Evolutionary conservation across 2,113 vertebrate species (phyloP).

Genomic region (Podiceps cristatus): DNA sequence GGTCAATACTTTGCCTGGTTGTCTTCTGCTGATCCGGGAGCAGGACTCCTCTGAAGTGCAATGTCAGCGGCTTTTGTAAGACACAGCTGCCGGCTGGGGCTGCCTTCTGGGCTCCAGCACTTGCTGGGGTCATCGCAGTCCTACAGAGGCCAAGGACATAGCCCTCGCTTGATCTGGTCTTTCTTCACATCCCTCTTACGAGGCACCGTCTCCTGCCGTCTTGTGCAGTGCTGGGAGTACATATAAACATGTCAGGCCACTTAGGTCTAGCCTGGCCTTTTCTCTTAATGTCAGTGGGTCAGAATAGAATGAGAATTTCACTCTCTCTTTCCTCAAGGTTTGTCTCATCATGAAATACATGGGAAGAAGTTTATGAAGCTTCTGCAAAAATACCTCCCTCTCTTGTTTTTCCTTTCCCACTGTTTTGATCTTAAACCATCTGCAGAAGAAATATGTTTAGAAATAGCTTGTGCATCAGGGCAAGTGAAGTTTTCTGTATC

Average conservation of each 20-base stretch:
- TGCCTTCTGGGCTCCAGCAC: neutral
- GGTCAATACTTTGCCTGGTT: accelerated
- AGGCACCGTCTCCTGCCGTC: neutral
- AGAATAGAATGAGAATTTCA: neutral
- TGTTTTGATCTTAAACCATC: slow-evolving; percentile 8
- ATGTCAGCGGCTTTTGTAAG: neutral
- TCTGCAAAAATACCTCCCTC: neutral
- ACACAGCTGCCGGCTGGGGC: neutral
- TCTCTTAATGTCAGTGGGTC: accelerated
- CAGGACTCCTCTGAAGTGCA: neutral
- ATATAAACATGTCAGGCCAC: neutral
- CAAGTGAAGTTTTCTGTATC: slow-evolving; percentile 14
- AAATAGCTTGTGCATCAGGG: neutral
- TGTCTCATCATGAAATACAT: neutral
- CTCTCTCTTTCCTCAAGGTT: neutral
- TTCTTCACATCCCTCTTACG: neutral
- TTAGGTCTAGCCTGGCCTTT: neutral
- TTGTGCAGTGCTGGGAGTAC: neutral
- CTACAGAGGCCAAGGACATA: neutral
- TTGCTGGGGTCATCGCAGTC: neutral
- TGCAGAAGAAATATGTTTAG: neutral
- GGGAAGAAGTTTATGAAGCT: neutral
- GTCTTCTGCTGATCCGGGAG: neutral
- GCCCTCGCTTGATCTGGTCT: neutral
- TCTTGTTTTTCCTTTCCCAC: neutral